Percentiles rank a stretch among this genome's conserved stretches.
Evolutionary conservation across 2,888 invertebrate species (phyloP).

Genomic region (Hipparchia semele): DNA sequence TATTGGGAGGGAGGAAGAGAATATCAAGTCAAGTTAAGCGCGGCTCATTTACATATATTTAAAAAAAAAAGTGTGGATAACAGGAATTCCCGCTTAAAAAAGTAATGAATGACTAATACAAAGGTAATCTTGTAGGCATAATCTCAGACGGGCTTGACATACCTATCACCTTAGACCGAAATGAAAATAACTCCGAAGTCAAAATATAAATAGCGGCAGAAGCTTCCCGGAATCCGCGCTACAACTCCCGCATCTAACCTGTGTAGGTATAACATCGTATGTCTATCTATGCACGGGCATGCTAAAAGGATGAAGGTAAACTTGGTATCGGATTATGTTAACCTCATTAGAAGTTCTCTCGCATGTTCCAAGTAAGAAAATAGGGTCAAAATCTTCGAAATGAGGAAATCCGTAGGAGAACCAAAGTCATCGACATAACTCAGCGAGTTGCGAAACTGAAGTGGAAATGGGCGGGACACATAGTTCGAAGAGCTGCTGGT

Average conservation of each 20-base stretch:
- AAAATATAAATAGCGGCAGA: conserved; percentile 27
- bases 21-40: too few species aligned
- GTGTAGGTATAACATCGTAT: background rate
- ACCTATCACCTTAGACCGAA: conserved; percentile 13
- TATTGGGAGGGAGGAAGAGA: too few species aligned
- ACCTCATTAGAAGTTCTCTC: background rate
- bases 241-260: background rate
- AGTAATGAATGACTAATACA: background rate
- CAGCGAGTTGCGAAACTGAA: too few species aligned
- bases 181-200: conserved; percentile 29
- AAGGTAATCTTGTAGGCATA: background rate
- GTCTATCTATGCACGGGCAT: too few species aligned
- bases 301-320: background rate
- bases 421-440: too few species aligned
- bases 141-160: background rate
- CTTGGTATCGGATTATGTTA: background rate
- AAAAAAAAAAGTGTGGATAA: too few species aligned
- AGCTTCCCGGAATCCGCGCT: conserved; percentile 30
- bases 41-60: too few species aligned
- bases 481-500: too few species aligned
- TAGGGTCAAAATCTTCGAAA: background rate
- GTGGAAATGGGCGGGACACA: too few species aligned
- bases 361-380: background rate
- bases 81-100: too few species aligned
- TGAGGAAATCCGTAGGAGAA: too few species aligned